Evolutionary conservation across 2,888 invertebrate genomes (phyloP).

Genomic region (Volucella inanis): DNA sequence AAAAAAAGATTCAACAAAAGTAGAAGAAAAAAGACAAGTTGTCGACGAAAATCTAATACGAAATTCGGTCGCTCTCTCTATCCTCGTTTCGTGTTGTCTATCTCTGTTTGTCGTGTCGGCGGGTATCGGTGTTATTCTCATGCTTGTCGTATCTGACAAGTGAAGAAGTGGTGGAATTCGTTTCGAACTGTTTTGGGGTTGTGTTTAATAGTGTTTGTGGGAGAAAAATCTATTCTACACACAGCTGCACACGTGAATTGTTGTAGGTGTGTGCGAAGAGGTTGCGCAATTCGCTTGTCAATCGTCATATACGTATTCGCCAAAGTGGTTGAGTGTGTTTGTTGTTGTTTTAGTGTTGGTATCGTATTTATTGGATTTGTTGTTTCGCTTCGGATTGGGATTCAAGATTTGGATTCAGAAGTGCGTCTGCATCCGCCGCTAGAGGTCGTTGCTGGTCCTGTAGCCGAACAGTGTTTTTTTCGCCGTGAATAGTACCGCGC

Average conservation of each 20-base stretch:
- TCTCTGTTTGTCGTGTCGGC: slow-evolving; percentile 51
- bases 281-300: slow-evolving; percentile 64
- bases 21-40: slow-evolving; percentile 28
- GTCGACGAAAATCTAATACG: slow-evolving; percentile 69
- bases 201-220: slow-evolving; percentile 17
- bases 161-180: slow-evolving; percentile 70
- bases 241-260: slow-evolving; percentile 22
- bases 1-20: slow-evolving; percentile 12
- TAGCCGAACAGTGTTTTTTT: slow-evolving; percentile 14
- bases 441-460: slow-evolving; percentile 65
- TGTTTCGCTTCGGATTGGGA: too few relatives aligned
- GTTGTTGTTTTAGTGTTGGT: too few relatives aligned
- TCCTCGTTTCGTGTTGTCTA: slow-evolving; percentile 42
- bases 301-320: slow-evolving; percentile 21
- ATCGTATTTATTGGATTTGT: slow-evolving; percentile 40
- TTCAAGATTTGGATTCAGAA: slow-evolving; percentile 50
- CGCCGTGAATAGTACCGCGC: slow-evolving; percentile 47
- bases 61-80: slow-evolving; percentile 58
- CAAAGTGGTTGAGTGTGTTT: slow-evolving; percentile 48
- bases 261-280: slow-evolving; percentile 46
- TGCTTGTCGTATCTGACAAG: slow-evolving; percentile 14
- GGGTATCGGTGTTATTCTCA: slow-evolving; percentile 8
- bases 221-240: slow-evolving; percentile 46
- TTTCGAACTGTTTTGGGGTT: neutral
- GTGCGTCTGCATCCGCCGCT: slow-evolving; percentile 72